Conservation (phyloP, 2,888 invertebrate genomes). For the Phoenoteleia sp. region DNA sequence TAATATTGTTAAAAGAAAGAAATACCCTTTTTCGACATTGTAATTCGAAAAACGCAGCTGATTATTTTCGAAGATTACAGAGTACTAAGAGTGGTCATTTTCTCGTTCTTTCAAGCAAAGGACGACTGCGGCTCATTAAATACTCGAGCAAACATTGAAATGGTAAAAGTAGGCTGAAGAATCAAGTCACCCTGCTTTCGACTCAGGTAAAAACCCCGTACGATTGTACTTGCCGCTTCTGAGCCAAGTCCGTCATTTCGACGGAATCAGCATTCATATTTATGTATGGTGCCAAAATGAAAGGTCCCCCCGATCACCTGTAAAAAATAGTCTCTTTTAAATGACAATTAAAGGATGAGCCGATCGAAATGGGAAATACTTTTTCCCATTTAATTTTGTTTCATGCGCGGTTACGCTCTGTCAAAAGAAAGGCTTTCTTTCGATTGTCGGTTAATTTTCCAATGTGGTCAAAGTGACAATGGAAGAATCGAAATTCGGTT, state of each 20-base stretch:
- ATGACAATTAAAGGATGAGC: conserved; percentile 15
- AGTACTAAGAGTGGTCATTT: conserved; percentile 19
- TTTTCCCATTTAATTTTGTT: no score
- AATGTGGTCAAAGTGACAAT: not conserved
- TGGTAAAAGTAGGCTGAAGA: conserved; percentile 55
- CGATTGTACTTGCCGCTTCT: conserved; percentile 24
- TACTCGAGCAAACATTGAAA: conserved; percentile 39
- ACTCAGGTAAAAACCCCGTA: conserved; percentile 38
- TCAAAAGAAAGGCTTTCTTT: no score
- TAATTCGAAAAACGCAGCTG: conserved; percentile 4
- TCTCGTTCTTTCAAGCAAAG: conserved; percentile 43
- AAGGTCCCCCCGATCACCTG: not conserved
- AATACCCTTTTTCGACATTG: no score
- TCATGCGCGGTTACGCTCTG: not conserved
- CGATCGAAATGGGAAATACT: conserved; percentile 5
- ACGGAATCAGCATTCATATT: not conserved
- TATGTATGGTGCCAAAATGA: no score
- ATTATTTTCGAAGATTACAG: conserved; percentile 30
- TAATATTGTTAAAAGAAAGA: no score
- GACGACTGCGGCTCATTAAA: conserved; percentile 31
- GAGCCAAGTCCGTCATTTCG: conserved; percentile 20
- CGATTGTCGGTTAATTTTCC: no score
- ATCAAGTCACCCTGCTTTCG: conserved; percentile 56
- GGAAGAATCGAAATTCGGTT: not conserved
- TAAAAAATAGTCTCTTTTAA: conserved; percentile 28